Base-by-base conservation (phyloP, 2,888 invertebrate genomes). In the Scaeva pyrastri region DNA sequence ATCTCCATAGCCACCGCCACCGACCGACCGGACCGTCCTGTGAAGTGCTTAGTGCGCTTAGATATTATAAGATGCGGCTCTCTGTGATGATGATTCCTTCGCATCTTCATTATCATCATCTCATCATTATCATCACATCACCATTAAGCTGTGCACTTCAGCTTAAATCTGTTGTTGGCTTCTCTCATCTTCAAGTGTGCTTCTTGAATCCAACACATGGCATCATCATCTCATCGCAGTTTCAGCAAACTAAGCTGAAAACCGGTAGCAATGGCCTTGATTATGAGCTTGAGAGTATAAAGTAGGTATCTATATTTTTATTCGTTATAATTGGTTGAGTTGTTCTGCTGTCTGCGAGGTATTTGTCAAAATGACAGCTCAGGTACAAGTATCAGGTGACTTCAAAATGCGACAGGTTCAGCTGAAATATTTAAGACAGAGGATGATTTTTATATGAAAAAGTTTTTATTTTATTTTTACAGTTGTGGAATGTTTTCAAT, bases 251-350 rank as follows among this genome's bases (percentile, higher is more conserved):
- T 19, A 50, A 48, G 41, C 75, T 19, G 55, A 80, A 83, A 80
- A 80, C 84, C 84, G 76, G 60, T 85, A 80, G 84, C 71, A 76
- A 85, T 85, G 84, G 84, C 84, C 84, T 85, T 85, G 80, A 85
- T 85, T 60, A 75, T 71, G 41, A 72, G 50, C 56, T 64, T 43
- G 48, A 85, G n/a, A n/a, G n/a, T n/a, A n/a, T n/a, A n/a, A n/a
- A n/a, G 76, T 80, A 36, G 19, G 2, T 21, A 21, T 2, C 5
- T 55, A 43, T 31, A 19, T 48, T 19, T 66, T 31, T 48, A 41
- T 48, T 66, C 48, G 14, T 66, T 66, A 31, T 66, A 66, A 66
- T 66, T 66, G 66, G 66, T 48, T 66, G 19, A 66, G 66, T 48
- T 66, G 66, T 66, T 66, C 48, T 48, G 66, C 48, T 66, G 66